Conservation (phyloP, 2,113 vertebrate species). For the Tachysurus vachellii region DNA sequence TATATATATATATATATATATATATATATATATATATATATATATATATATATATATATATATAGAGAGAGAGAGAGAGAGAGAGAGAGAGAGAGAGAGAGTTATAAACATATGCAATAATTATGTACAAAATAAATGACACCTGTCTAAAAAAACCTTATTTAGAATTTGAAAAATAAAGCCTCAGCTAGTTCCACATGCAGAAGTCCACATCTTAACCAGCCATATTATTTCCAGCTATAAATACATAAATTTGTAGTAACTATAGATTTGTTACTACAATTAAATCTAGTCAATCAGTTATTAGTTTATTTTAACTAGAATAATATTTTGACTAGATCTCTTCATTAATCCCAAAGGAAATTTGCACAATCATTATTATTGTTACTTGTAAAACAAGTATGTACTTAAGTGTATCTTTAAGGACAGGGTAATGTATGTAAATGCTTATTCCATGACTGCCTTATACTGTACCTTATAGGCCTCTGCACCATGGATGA, state of each 20-base stretch:
- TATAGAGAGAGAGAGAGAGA: no score
- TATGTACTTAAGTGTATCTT: not conserved
- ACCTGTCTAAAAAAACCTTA: not conserved
- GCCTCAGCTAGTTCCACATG: not conserved
- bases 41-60: no score
- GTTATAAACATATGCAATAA: not conserved
- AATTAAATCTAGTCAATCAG: not conserved
- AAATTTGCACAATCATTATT: not conserved
- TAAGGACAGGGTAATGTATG: not conserved
- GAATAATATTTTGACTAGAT: not conserved
- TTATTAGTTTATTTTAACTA: not conserved
- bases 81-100: no score
- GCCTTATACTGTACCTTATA: conserved; percentile 88
- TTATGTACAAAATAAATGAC: not conserved
- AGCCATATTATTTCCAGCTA: not conserved
- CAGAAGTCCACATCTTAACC: not conserved
- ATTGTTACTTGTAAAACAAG: not conserved
- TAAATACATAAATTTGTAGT: not conserved
- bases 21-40: no score
- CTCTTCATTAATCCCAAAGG: not conserved
- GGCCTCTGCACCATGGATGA: conserved; percentile 90
- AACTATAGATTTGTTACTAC: not conserved
- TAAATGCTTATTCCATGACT: not conserved
- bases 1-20: no score
- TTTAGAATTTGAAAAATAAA: not conserved